Percentiles rank a stretch among this genome's conserved stretches.
phyloP scores from a whole-genome alignment of 2,888 invertebrate genomes.

The Podotricha telesiphe region DNA sequence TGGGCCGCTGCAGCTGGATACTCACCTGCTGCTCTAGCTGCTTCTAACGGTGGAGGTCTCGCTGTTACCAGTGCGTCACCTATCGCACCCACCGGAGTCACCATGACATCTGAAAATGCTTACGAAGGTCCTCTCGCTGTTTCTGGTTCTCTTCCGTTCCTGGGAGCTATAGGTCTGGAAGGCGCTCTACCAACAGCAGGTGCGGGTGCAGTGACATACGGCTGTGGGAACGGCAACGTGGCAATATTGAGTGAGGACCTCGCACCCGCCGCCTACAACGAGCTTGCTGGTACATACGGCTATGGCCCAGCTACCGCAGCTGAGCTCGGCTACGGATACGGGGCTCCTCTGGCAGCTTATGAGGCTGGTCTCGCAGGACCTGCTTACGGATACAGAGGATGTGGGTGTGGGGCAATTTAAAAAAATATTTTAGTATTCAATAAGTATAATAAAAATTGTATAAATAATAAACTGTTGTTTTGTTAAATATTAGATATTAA shows the following conservation, averaged over 20 bases:
- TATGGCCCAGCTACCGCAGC: slow-evolving; percentile 35
- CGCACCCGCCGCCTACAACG: slow-evolving; percentile 40
- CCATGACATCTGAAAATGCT: slow-evolving; percentile 58
- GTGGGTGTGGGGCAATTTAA: slow-evolving; percentile 31
- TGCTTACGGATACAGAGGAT: slow-evolving; percentile 33
- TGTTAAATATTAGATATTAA: no score
- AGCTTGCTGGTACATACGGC: no score
- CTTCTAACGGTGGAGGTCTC: slow-evolving; percentile 58
- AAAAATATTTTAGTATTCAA: no score
- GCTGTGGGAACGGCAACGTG: slow-evolving; percentile 57
- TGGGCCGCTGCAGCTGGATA: slow-evolving; percentile 51
- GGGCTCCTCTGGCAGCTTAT: slow-evolving; percentile 23
- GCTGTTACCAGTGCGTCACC: slow-evolving; percentile 56
- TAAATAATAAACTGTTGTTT: no score
- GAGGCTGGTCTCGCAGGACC: slow-evolving; percentile 33
- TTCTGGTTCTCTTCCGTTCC: slow-evolving; percentile 60
- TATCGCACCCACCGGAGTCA: slow-evolving; percentile 56
- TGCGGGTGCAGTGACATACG: slow-evolving; percentile 55
- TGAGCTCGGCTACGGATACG: slow-evolving; percentile 35
- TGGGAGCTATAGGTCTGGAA: slow-evolving; percentile 58
- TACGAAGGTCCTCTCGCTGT: slow-evolving; percentile 57
- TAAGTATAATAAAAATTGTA: no score
- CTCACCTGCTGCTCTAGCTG: slow-evolving; percentile 53
- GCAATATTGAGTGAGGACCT: slow-evolving; percentile 53
- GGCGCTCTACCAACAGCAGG: slow-evolving; percentile 58